These are phyloP conservation scores for Pseudomugil gertrudae DNA, from an alignment of 2,797 vertebrate genomes.

Conservation along the genomic window DNA sequence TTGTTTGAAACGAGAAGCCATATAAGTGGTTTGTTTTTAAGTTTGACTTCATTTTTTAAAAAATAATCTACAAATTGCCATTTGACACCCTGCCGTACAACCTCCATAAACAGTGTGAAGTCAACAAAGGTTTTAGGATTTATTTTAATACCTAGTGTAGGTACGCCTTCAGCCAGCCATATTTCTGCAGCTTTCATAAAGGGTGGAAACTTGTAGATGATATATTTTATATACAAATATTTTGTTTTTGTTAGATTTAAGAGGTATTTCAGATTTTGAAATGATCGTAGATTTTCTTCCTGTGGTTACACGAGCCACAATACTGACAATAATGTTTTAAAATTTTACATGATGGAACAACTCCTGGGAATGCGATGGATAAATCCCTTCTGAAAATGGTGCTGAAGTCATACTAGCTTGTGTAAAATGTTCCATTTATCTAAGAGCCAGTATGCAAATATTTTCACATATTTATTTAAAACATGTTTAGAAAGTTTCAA, in stretches of 20 bases:
- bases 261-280: constrained; percentile 19
- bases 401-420: background rate
- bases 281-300: constrained; percentile 43
- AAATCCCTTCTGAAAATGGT: constrained; percentile 24
- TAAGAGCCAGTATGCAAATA: background rate
- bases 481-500: background rate
- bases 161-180: too few species aligned
- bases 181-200: constrained; percentile 39
- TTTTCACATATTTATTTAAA: constrained; percentile 19
- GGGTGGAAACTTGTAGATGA: constrained; percentile 15
- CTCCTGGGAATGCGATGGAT: constrained; percentile 5
- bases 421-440: too few species aligned
- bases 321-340: constrained; percentile 26
- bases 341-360: constrained; percentile 42
- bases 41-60: constrained; percentile 20
- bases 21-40: constrained; percentile 33
- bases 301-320: constrained; percentile 28
- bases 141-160: constrained; percentile 53
- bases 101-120: background rate
- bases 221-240: constrained; percentile 56
- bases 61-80: constrained; percentile 16
- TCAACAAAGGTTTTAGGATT: constrained; percentile 15
- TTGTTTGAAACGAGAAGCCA: constrained; percentile 54
- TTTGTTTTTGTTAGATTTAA: constrained; percentile 42
- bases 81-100: constrained; percentile 17